A percentile compares a stretch with the other conserved stretches of the same genome.
These are phyloP conservation scores for Caretta caretta DNA, from an alignment of 2,113 vertebrate genomes.

Conservation along the genomic window DNA sequence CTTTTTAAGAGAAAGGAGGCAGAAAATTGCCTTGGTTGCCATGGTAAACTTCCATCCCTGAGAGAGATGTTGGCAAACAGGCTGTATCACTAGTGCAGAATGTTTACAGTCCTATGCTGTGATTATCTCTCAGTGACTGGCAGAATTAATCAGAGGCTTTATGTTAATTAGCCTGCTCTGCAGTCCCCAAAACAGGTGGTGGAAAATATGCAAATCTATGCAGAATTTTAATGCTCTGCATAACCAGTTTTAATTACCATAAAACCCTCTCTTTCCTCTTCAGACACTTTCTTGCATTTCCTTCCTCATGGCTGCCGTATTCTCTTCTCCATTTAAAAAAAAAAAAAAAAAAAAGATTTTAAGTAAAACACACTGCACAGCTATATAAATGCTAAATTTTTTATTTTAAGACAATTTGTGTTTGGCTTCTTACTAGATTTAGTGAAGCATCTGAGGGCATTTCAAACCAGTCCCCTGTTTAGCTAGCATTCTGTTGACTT, in stretches of 20 bases:
- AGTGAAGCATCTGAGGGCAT: conserved; percentile 20
- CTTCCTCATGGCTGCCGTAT: conserved; percentile 61
- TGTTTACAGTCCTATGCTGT: conserved; percentile 85
- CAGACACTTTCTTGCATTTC: conserved; percentile 61
- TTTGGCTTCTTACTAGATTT: background rate
- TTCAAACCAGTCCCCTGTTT: background rate
- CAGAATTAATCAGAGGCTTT: conserved; percentile 97
- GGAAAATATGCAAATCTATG: conserved; percentile 99
- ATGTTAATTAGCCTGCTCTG: conserved; percentile 97
- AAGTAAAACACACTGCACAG: background rate
- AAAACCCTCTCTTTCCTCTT: conserved; percentile 81
- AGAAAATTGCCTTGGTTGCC: conserved; percentile 86
- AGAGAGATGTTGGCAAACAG: conserved; percentile 88
- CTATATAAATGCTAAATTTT: conserved; percentile 27
- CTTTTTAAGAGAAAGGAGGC: conserved; percentile 80
- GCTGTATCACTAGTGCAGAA: conserved; percentile 84
- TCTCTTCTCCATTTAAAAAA: conserved; percentile 51
- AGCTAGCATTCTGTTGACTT: background rate
- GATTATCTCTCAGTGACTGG: conserved; percentile 93
- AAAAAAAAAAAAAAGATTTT: background rate
- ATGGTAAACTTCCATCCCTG: conserved; percentile 85
- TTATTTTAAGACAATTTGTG: conserved; percentile 21
- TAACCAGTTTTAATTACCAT: conserved; percentile 96
- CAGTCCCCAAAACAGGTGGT: conserved; percentile 99
- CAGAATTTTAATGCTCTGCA: conserved; percentile 96